Evolutionary conservation across 1,140 invertebrate genomes (phyloP), one percentile per base, ranked within the genome.

Genomic region (Octopus sinensis): DNA sequence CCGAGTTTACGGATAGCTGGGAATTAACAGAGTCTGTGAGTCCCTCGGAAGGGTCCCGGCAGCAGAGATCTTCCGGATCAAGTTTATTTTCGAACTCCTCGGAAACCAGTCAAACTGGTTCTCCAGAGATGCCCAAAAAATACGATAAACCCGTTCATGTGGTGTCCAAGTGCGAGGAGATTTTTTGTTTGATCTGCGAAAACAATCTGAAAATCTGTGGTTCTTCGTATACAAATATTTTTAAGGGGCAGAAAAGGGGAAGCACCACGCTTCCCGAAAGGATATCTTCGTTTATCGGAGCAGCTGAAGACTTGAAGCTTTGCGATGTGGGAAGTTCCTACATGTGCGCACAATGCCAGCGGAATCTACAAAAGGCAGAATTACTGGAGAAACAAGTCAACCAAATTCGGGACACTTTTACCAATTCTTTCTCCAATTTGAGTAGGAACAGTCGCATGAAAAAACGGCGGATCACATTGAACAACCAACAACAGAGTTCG

Each of bases 301-400:
- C 68, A 6, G 30, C 17, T 23, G 68, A 73, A 6, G 68, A 73
- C 5, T 17, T 73, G 30, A 73, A 73, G 13, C 68, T 23, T 13
- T n/a, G 30, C 5, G 68, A 73, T 23, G 68, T 73, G 9, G 68
- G 68, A 13, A 73, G 68, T 13, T 73, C 17, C 30, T 73, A 73
- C 68, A 73, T 73, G 68, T 73, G 68, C 68, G 68, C 68, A 13
- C 68, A 73, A 23, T 73, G 68, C 30, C 68, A 73, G 68, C 68
- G 68, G 3, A 73, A 73, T 73, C 13, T 73, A 13, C 68, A 73
- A 73, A 73, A 73, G 68, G 68, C 17, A 17, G 68, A 73, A 13
- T 73, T 73, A 73, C 68, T 73, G 7, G 68, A 73, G 68, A 73
- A 73, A 23, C 68, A 73, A 23, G 68, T 73, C 68, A 73, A 73